phyloP scores from a whole-genome alignment of 2,113 vertebrate genomes.

The Scomber japonicus region DNA sequence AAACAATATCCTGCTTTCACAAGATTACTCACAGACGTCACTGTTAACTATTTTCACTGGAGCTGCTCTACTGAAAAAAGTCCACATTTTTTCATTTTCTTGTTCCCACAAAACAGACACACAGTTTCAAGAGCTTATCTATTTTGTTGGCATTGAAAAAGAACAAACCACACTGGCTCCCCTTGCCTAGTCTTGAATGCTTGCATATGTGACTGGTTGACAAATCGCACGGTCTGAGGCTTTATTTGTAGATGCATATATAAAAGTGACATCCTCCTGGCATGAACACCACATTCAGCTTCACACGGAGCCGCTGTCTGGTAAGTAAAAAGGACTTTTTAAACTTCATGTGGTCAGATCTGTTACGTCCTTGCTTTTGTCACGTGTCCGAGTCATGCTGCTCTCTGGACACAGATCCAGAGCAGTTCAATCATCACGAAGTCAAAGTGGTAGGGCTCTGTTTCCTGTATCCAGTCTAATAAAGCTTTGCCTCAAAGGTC shows the following conservation, averaged over 20 bases:
- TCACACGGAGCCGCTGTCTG: background rate
- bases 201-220: too few relatives aligned
- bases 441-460: too few relatives aligned
- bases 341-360: background rate
- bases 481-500: conserved; percentile 52
- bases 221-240: too few relatives aligned
- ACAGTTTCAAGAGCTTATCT: conserved; percentile 10
- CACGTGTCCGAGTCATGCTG: background rate
- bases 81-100: too few relatives aligned
- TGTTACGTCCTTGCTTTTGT: background rate
- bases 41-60: too few relatives aligned
- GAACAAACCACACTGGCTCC: background rate
- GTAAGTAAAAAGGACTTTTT: background rate
- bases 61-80: too few relatives aligned
- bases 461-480: too few relatives aligned
- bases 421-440: too few relatives aligned
- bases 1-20: too few relatives aligned
- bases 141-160: background rate
- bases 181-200: too few relatives aligned
- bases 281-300: background rate
- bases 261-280: background rate
- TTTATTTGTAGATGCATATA: background rate
- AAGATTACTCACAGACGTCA: too few relatives aligned
- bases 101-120: background rate
- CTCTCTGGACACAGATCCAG: background rate